Conservation (phyloP, 2,888 invertebrate species). For the Shargacucullia verbasci region DNA sequence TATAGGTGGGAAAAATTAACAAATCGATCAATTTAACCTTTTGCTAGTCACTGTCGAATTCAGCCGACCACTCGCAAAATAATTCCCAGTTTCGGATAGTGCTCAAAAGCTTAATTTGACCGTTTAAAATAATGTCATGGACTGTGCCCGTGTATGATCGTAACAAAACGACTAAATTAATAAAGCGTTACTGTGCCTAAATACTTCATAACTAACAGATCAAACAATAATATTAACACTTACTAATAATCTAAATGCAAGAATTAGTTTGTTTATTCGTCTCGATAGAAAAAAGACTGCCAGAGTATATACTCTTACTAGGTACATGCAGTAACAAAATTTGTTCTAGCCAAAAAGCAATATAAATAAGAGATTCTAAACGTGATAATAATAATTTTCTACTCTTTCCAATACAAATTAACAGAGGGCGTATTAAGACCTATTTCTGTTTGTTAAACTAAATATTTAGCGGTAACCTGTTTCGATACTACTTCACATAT, state of each 20-base stretch:
- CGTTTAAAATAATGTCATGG: conserved; percentile 33
- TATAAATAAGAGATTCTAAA: conserved; percentile 24
- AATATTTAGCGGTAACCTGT: too few species aligned
- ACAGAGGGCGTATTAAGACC: neutral
- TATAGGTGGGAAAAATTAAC: conserved; percentile 59
- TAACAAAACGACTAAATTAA: conserved; percentile 9
- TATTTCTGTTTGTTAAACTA: too few species aligned
- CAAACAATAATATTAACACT: conserved; percentile 8
- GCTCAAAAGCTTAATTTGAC: conserved; percentile 3
- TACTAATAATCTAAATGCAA: conserved; percentile 14
- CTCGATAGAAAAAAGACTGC: too few species aligned
- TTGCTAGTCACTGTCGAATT: conserved; percentile 3
- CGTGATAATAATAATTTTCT: neutral
- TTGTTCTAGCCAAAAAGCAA: too few species aligned
- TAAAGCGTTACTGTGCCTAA: conserved; percentile 19
- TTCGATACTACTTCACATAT: neutral
- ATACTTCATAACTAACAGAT: conserved; percentile 1
- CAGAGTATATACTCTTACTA: too few species aligned
- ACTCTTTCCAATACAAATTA: neutral
- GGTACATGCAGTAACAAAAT: conserved; percentile 3
- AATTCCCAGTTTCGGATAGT: too few species aligned
- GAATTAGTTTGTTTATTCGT: too few species aligned
- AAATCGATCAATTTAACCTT: conserved; percentile 5
- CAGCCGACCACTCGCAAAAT: too few species aligned
- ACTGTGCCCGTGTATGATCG: conserved; percentile 2